Conservation (phyloP, 2,797 vertebrate genomes). For the Malurus leucopterus region DNA sequence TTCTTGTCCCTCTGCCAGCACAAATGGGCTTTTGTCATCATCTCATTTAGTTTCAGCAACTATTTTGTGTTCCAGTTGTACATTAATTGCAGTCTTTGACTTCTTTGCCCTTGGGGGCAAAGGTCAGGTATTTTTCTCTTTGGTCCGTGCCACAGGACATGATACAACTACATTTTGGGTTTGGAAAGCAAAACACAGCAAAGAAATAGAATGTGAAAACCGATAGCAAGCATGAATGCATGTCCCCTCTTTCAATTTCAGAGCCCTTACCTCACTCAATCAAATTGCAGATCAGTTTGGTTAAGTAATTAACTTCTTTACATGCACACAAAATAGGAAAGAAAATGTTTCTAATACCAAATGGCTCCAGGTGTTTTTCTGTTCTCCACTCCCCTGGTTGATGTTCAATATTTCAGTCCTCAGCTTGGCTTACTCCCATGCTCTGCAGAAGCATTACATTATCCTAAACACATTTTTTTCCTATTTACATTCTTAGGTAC, state of each 20-base stretch:
- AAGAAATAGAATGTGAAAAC: neutral
- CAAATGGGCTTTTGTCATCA: neutral
- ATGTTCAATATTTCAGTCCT: neutral
- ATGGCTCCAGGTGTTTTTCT: neutral
- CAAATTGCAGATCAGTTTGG: neutral
- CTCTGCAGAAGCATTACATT: neutral
- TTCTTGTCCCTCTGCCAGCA: fast-evolving
- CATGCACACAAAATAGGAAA: neutral
- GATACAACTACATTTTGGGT: neutral
- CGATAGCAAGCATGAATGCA: neutral
- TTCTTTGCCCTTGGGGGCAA: neutral
- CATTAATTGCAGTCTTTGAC: neutral
- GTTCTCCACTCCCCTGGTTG: neutral
- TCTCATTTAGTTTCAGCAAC: neutral
- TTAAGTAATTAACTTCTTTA: neutral
- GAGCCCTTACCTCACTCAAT: neutral
- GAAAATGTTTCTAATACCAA: neutral
- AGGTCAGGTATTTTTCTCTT: neutral
- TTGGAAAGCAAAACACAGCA: neutral
- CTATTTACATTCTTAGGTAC: neutral
- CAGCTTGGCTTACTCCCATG: neutral
- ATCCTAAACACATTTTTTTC: neutral
- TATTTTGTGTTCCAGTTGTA: neutral
- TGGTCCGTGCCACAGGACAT: fast-evolving
- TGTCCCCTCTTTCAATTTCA: neutral